Base-by-base conservation (phyloP, 1,140 invertebrate species). In the Hyphantria cunea region DNA sequence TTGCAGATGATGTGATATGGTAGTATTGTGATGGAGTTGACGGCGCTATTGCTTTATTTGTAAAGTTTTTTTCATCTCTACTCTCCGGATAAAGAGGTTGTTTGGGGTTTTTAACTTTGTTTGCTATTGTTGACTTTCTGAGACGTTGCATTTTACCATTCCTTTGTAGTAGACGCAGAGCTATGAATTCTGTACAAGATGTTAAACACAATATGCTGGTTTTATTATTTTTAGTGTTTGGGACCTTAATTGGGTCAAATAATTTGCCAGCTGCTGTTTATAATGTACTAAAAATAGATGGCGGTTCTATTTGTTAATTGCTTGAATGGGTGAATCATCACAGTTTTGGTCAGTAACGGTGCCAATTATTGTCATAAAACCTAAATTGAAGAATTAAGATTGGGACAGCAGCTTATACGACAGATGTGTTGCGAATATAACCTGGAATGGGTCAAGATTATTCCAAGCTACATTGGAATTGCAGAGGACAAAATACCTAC, bases 1-100 rank as follows among this genome's bases (percentile, higher is more conserved):
- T 86, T 87, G 81, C 72, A 89, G 86, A 88, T 89, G 84, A 86
- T 86, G 84, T 76, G 85, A 86, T 90, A 88, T 47, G 77, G 39
- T 37, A 33, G 58, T 63, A 82, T 86, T 87, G 82, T 85, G 64
- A 60, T 68, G 48, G 52, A 77, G 65, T 85, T 88, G 83, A 88
- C 79, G 78, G 54, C 68, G 67, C 70, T 82, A 86, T 86, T 81
- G 85, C 79, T 78, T 80, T 83, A 75, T 82, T 80, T 82, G 82
- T 81, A 68, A 47, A 66, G 72, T 83, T 82, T 74, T n/a, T 72
- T 74, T 65, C 64, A 51, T 63, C 51, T 45, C 33, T 48, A 45
- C 64, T 50, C 41, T 62, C 55, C 70, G 59, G 61, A 60, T 74
- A 68, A 72, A 67, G 70, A 69, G 70, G 75, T 73, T 82, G 79